Percentiles rank a stretch among this genome's conserved stretches.
Conservation (phyloP, 2,888 invertebrate genomes). For the Plebejus argus region DNA sequence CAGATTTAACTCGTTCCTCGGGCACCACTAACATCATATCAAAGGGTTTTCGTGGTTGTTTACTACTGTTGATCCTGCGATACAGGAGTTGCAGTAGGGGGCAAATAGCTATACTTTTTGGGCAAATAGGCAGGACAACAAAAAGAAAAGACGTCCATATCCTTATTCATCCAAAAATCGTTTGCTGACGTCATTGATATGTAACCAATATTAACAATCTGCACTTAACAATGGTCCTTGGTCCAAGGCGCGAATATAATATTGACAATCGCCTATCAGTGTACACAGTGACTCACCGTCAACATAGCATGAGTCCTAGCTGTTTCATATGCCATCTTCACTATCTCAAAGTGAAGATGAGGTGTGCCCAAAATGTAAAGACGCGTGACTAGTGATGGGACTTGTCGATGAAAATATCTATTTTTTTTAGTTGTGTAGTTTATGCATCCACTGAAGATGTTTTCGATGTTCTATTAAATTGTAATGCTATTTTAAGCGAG, state of each 20-base stretch:
- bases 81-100: too few relatives aligned
- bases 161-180: neutral
- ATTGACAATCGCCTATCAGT: neutral
- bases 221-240: neutral
- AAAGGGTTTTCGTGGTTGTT: too few relatives aligned
- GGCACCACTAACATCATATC: too few relatives aligned
- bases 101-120: too few relatives aligned
- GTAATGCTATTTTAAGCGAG: too few relatives aligned
- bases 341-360: neutral
- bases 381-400: neutral
- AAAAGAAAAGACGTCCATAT: too few relatives aligned
- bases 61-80: too few relatives aligned
- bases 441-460: too few relatives aligned
- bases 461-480: too few relatives aligned
- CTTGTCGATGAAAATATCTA: neutral
- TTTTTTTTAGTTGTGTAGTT: neutral
- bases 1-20: too few relatives aligned
- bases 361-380: neutral
- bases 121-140: too few relatives aligned
- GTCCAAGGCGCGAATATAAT: neutral
- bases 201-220: neutral
- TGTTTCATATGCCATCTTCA: neutral
- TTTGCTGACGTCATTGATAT: neutral
- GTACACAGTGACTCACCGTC: neutral
- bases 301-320: conserved; percentile 5